Evolutionary conservation across 2,113 vertebrate species (phyloP).

Genomic region (Cisticola juncidis): DNA sequence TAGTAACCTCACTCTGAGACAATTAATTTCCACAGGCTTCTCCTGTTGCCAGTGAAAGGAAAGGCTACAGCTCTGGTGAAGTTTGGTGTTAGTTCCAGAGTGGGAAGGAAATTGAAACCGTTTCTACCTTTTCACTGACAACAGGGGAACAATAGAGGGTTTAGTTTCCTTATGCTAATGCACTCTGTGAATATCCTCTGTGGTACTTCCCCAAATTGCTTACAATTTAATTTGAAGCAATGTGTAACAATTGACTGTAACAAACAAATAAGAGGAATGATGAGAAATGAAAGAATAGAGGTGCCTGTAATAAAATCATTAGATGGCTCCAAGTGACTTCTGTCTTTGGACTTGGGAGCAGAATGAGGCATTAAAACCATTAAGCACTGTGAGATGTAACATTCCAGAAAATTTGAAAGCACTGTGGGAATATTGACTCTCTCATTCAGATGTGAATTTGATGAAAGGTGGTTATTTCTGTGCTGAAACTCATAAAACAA

Average conservation of each 20-base stretch:
- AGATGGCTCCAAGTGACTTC: not conserved
- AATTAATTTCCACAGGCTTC: not conserved
- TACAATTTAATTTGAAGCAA: constrained; percentile 25
- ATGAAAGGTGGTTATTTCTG: not conserved
- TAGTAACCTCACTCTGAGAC: not conserved
- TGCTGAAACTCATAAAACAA: not conserved
- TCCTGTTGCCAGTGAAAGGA: not conserved
- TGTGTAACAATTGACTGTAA: not conserved
- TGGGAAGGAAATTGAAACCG: not conserved
- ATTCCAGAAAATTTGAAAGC: not conserved
- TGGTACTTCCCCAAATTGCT: not conserved
- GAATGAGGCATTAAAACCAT: not conserved
- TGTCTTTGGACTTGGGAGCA: not conserved
- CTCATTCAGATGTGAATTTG: not conserved
- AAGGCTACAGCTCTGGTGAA: not conserved
- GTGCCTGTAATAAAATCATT: not conserved
- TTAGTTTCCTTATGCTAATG: not conserved
- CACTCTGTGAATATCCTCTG: not conserved
- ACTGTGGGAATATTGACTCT: not conserved
- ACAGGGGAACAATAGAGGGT: not conserved
- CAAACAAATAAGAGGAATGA: constrained; percentile 8
- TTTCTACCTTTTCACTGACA: not conserved
- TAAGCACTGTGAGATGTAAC: not conserved
- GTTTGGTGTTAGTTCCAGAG: not conserved
- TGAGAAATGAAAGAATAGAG: constrained; percentile 13